Base-by-base conservation (phyloP, 2,888 invertebrate genomes). In the Hanleya hanleyi region DNA sequence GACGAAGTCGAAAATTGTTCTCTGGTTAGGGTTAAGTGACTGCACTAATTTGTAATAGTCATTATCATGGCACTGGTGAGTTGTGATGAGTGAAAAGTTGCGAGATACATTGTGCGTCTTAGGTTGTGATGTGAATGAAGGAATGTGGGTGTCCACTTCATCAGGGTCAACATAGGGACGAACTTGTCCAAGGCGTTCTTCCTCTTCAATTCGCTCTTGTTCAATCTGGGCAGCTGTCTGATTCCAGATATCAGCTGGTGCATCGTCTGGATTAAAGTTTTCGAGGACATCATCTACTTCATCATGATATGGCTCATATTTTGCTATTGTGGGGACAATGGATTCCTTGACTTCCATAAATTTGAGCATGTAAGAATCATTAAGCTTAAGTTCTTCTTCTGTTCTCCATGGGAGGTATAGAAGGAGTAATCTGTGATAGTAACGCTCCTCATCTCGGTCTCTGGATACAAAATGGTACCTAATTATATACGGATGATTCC, bases 21-120 rank as follows among this genome's bases (percentile, higher is more conserved):
- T 38, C 26, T 1, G n/a, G n/a, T n/a, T n/a, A n/a, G n/a, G n/a
- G n/a, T n/a, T n/a, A 51, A 35, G 49, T 69, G 26, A 9, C 64
- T 32, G 47, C 68, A 70, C 70, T 68, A 62, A 32, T 33, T 12
- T 18, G 68, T 22, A 38, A 74, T 70, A 35, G 38, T 71, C 70
- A 70, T 70, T 67, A 26, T 70, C 37, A 6, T 33, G 22, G n/a
- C 37, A 64, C 57, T 74, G 74, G n/a, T n/a, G n/a, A n/a, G n/a
- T n/a, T n/a, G n/a, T n/a, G n/a, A n/a, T n/a, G n/a, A n/a, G n/a
- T n/a, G n/a, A n/a, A n/a, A n/a, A n/a, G n/a, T n/a, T n/a, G n/a
- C n/a, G n/a, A n/a, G n/a, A n/a, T n/a, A n/a, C n/a, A n/a, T n/a
- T n/a, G n/a, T n/a, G n/a, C n/a, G n/a, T n/a, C n/a, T n/a, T n/a